phyloP scores from a whole-genome alignment of 2,797 vertebrate species.

The Neomorphus geoffroyi region DNA sequence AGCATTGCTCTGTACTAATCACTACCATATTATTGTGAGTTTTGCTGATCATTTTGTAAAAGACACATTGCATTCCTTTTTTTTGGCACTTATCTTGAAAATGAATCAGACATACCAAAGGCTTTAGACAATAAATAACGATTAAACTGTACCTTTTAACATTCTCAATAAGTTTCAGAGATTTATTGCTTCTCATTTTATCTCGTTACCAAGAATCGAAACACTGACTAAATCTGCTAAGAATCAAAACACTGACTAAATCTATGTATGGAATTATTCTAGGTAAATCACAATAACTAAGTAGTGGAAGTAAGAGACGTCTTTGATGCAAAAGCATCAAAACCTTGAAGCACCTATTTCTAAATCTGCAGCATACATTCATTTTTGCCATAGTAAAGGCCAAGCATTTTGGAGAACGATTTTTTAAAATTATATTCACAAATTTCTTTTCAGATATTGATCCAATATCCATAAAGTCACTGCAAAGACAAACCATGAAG shows the following conservation, averaged over 20 bases:
- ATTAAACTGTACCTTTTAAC: conserved; percentile 24
- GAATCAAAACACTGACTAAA: conserved; percentile 18
- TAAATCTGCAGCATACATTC: background rate
- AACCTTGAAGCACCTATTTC: background rate
- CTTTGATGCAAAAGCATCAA: conserved; percentile 1
- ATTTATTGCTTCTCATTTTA: conserved; percentile 14
- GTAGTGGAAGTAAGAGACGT: background rate
- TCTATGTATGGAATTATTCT: conserved; percentile 26
- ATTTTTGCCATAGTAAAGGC: background rate
- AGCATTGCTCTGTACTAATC: conserved; percentile 50
- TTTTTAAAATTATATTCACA: background rate
- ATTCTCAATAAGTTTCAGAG: background rate
- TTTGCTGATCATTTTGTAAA: conserved; percentile 29
- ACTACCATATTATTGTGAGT: conserved; percentile 13
- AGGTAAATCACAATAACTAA: conserved; percentile 21
- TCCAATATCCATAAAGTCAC: background rate
- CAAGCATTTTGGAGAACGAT: background rate
- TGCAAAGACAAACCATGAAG: background rate
- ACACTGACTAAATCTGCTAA: background rate
- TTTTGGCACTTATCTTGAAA: conserved; percentile 1
- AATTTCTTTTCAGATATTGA: background rate
- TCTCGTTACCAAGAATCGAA: background rate
- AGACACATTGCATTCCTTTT: background rate
- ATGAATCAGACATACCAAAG: background rate
- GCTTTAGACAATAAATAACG: background rate